Evolutionary conservation across 2,113 vertebrate species (phyloP).

Genomic region (Buteo buteo): DNA sequence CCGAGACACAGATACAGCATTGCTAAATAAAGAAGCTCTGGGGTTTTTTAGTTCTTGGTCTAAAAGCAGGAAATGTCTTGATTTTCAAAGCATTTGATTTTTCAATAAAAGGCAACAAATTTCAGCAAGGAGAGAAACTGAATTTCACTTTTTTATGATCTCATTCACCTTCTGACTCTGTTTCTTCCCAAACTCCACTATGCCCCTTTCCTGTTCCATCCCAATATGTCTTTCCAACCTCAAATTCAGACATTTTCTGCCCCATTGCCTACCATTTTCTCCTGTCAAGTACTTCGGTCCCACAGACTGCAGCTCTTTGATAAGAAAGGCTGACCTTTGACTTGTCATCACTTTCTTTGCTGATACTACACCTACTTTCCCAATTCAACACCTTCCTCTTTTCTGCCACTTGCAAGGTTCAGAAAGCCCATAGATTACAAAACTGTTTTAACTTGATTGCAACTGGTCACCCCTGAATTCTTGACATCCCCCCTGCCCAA

Average conservation of each 20-base stretch:
- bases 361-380: not conserved
- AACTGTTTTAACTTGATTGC: not conserved
- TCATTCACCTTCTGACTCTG: not conserved
- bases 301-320: not conserved
- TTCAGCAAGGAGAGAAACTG: not conserved
- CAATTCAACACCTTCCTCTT: not conserved
- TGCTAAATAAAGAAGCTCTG: not conserved
- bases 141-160: not conserved
- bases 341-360: not conserved
- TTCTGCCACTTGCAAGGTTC: not conserved
- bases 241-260: not conserved
- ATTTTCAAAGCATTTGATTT: not conserved
- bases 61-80: not conserved
- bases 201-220: not conserved
- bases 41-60: not conserved
- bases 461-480: not conserved
- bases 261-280: not conserved
- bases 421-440: not conserved
- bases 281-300: not conserved
- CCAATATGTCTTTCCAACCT: not conserved
- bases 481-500: not conserved
- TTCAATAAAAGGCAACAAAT: not conserved
- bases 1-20: rapidly evolving
- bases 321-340: not conserved
- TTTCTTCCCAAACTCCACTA: not conserved